A percentile compares a stretch with the other conserved stretches of the same genome.
Conservation (phyloP, 2,888 invertebrate species). For the Trilocha varians region DNA sequence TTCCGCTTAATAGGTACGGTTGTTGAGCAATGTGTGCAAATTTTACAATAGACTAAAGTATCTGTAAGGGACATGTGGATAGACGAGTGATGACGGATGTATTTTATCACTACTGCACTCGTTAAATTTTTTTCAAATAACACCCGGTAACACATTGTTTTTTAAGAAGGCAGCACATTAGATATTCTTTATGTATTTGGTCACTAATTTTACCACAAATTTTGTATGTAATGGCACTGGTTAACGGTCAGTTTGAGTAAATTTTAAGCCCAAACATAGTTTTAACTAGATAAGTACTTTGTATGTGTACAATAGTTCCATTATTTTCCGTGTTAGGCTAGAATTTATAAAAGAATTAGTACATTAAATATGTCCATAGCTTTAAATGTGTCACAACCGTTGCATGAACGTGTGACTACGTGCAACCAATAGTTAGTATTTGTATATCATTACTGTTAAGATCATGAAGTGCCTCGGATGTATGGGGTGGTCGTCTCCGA, state of each 20-base stretch:
- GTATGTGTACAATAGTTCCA: slow-evolving; percentile 62
- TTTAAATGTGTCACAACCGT: slow-evolving; percentile 69
- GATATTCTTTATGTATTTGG: slow-evolving; percentile 52
- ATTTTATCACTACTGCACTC: slow-evolving; percentile 61
- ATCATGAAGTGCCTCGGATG: slow-evolving; percentile 69
- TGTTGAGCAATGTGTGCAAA: background rate
- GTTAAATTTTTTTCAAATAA: slow-evolving; percentile 51
- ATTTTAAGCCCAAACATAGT: slow-evolving; percentile 60
- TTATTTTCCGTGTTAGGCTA: slow-evolving; percentile 69
- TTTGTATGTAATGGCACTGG: slow-evolving; percentile 66
- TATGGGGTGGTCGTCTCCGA: slow-evolving; percentile 58
- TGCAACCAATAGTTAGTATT: slow-evolving; percentile 62
- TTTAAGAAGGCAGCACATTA: slow-evolving; percentile 57
- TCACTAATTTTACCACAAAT: slow-evolving; percentile 64
- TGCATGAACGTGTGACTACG: slow-evolving; percentile 67
- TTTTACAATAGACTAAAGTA: background rate
- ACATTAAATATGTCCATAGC: slow-evolving; percentile 71
- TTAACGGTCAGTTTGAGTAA: slow-evolving; percentile 56
- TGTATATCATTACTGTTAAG: slow-evolving; percentile 71
- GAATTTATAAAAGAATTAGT: slow-evolving; percentile 53
- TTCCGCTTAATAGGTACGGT: background rate
- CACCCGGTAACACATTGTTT: slow-evolving; percentile 53
- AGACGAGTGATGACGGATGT: slow-evolving; percentile 44
- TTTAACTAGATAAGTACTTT: slow-evolving; percentile 54
- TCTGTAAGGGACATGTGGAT: slow-evolving; percentile 15